Conservation (phyloP, 2,113 vertebrate species). For the Perca schrenkii region DNA sequence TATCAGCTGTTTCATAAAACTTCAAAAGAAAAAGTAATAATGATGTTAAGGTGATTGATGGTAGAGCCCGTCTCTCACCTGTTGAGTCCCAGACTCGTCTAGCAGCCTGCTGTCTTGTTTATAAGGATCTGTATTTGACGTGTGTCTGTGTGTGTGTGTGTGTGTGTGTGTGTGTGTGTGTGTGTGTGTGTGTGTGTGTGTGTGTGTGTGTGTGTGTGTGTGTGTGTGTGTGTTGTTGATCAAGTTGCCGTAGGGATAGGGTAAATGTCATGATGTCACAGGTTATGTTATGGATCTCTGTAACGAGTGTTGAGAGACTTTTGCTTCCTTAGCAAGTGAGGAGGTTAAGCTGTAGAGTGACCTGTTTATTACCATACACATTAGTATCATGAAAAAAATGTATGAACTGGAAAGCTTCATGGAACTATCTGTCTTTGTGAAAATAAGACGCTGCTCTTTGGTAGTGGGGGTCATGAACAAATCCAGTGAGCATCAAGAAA, state of each 20-base stretch:
- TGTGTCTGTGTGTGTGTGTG: neutral
- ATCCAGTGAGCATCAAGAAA: too few species aligned
- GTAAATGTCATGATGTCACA: constrained; percentile 32
- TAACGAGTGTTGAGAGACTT: neutral
- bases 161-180: neutral
- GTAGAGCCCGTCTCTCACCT: neutral
- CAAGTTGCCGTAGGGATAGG: neutral
- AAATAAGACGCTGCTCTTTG: too few species aligned
- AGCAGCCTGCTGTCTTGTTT: neutral
- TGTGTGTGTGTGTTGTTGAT: constrained; percentile 7
- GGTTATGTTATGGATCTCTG: neutral
- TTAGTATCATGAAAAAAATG: too few species aligned
- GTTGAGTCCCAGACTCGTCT: neutral
- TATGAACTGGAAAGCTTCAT: too few species aligned
- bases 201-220: neutral
- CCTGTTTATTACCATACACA: too few species aligned
- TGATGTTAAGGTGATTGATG: neutral
- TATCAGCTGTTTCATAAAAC: neutral
- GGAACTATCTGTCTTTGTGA: too few species aligned
- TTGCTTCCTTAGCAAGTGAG: neutral
- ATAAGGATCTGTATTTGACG: neutral
- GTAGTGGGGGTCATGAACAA: too few species aligned
- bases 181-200: neutral
- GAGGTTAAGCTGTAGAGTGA: too few species aligned
- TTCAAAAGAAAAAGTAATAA: neutral